These are phyloP conservation scores for Caenorhabditis tropicalis DNA, from an alignment of 1,140 invertebrate genomes.

Conservation along the genomic window DNA sequence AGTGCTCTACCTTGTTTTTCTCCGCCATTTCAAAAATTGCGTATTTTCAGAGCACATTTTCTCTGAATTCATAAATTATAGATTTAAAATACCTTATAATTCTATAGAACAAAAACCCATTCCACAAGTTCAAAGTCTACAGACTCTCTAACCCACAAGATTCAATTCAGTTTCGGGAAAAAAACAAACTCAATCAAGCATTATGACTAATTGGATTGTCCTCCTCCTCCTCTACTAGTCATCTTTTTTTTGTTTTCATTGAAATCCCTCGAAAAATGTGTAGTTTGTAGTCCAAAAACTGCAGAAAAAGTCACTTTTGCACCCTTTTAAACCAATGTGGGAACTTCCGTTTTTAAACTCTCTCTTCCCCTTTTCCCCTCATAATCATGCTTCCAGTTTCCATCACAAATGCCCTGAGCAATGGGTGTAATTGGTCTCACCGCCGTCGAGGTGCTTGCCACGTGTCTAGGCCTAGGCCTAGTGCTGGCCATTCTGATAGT, in stretches of 20 bases:
- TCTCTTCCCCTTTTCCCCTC: neutral
- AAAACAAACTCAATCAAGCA: slow-evolving; percentile 26
- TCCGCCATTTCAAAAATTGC: no score
- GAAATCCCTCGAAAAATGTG: neutral
- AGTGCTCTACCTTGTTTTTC: no score
- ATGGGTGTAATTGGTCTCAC: slow-evolving; percentile 26
- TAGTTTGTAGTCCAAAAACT: neutral
- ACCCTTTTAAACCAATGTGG: neutral
- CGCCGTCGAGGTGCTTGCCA: neutral
- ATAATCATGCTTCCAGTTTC: neutral
- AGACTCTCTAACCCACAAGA: neutral
- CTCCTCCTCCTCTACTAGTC: neutral
- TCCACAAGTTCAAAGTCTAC: no score
- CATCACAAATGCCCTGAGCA: slow-evolving; percentile 32
- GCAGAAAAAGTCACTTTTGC: neutral
- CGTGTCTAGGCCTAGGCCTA: neutral
- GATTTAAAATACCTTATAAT: no score
- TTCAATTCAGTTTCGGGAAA: neutral
- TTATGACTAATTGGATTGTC: slow-evolving; percentile 5
- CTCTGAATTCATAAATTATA: no score
- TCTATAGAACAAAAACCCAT: no score
- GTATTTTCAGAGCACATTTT: no score
- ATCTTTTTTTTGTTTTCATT: neutral
- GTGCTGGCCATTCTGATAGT: neutral
- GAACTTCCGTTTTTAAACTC: neutral